These are phyloP conservation scores for Papilio glaucus DNA, from an alignment of 1,140 invertebrate genomes.

Conservation along the genomic window DNA sequence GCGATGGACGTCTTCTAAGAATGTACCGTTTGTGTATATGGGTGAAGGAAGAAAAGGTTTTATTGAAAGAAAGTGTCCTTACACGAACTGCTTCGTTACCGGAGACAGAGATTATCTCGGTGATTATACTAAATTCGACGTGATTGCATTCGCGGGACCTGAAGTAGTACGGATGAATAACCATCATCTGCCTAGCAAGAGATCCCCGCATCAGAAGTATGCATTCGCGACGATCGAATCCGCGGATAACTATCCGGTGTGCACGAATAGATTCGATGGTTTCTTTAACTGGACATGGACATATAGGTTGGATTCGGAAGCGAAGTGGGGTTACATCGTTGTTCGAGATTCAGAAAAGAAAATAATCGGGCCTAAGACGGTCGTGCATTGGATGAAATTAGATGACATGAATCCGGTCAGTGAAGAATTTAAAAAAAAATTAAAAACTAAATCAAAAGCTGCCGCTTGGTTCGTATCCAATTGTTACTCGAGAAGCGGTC, in stretches of 20 bases:
- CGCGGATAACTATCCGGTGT: conserved; percentile 67
- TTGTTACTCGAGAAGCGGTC: conserved; percentile 83
- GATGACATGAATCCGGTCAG: conserved; percentile 69
- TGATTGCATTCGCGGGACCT: conserved; percentile 63
- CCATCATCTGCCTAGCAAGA: conserved; percentile 46
- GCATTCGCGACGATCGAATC: conserved; percentile 73
- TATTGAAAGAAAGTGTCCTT: conserved; percentile 55
- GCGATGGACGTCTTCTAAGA: conserved; percentile 59
- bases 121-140: conserved; percentile 67
- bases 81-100: conserved; percentile 66
- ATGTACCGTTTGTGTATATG: conserved; percentile 61
- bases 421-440: conserved; percentile 58
- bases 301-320: conserved; percentile 86
- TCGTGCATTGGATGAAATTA: conserved; percentile 66
- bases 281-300: conserved; percentile 87
- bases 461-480: conserved; percentile 88
- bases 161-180: conserved; percentile 47
- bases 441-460: conserved; percentile 78
- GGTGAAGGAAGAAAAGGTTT: conserved; percentile 55
- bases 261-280: conserved; percentile 63
- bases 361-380: conserved; percentile 64
- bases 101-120: conserved; percentile 51
- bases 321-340: conserved; percentile 83
- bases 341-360: conserved; percentile 62
- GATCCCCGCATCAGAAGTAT: conserved; percentile 67